Evolutionary conservation across 2,888 invertebrate genomes (phyloP).

Genomic region (Cosmopolites sordidus): DNA sequence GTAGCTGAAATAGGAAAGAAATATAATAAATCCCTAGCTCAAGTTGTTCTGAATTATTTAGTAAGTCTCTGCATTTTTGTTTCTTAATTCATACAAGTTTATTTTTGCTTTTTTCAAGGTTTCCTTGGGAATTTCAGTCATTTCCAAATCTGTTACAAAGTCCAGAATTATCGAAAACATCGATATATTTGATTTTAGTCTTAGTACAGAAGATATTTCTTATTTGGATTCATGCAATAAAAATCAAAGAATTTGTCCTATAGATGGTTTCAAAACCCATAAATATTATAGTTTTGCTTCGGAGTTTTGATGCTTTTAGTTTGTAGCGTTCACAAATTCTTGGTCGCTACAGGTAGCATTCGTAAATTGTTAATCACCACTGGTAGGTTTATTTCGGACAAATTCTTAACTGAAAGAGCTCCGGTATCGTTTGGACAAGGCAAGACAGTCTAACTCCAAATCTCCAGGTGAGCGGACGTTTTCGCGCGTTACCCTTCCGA

Average conservation of each 20-base stretch:
- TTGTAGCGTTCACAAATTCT: too few species aligned
- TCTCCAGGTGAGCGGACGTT: too few species aligned
- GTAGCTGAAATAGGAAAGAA: conserved; percentile 56
- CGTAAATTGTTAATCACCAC: too few species aligned
- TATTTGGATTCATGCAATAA: conserved; percentile 67
- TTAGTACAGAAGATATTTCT: conserved; percentile 62
- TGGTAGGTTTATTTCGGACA: too few species aligned
- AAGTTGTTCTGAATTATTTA: conserved; percentile 61
- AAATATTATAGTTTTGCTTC: conserved; percentile 45
- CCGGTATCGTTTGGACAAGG: too few species aligned
- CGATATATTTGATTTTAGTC: conserved; percentile 70
- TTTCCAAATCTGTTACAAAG: conserved; percentile 79
- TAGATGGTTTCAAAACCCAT: conserved; percentile 39
- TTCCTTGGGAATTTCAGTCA: conserved; percentile 51
- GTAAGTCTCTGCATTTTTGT: conserved; percentile 43
- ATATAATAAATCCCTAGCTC: conserved; percentile 61
- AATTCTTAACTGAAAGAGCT: too few species aligned
- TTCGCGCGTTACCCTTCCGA: too few species aligned
- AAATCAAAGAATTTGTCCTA: conserved; percentile 56
- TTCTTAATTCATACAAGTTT: neutral
- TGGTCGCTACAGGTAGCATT: too few species aligned
- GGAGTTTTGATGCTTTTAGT: conserved; percentile 40
- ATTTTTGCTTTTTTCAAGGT: neutral
- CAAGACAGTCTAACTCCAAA: too few species aligned
- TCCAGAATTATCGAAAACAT: conserved; percentile 67